A percentile compares a stretch with the other conserved stretches of the same genome.
Conservation (phyloP, 2,797 vertebrate genomes). For the Linurgus olivaceus region DNA sequence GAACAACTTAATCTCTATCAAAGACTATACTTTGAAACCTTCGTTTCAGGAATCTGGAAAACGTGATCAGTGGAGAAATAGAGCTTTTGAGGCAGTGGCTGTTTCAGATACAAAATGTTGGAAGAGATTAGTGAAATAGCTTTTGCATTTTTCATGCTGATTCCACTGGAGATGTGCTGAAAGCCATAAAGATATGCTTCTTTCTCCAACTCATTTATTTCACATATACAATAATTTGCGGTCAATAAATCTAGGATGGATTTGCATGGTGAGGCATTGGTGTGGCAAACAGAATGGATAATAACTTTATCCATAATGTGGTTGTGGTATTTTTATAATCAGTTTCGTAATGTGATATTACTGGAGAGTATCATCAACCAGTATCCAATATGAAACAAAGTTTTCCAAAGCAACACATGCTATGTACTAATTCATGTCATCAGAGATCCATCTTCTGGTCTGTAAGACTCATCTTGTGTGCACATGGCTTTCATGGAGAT, state of each 20-base stretch:
- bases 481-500: constrained; percentile 26
- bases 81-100: neutral
- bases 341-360: constrained; percentile 41
- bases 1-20: neutral
- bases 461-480: constrained; percentile 33
- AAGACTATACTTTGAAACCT: neutral
- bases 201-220: constrained; percentile 64
- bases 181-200: constrained; percentile 58
- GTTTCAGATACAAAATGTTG: constrained; percentile 19
- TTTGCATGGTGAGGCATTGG: constrained; percentile 33
- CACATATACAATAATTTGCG: constrained; percentile 47
- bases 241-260: constrained; percentile 48
- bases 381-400: constrained; percentile 48
- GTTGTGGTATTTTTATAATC: constrained; percentile 32
- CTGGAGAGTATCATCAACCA: constrained; percentile 33
- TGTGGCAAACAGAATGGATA: constrained; percentile 42
- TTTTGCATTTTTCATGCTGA: constrained; percentile 48
- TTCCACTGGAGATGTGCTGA: constrained; percentile 48
- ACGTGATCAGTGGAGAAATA: neutral
- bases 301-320: constrained; percentile 24
- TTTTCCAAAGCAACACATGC: constrained; percentile 54
- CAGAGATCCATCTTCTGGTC: constrained; percentile 12
- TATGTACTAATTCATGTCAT: constrained; percentile 36
- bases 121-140: constrained; percentile 33
- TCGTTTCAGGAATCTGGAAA: neutral